Evolutionary conservation across 2,797 vertebrate genomes (phyloP).

Genomic region (Pseudotriccus pelzelni): DNA sequence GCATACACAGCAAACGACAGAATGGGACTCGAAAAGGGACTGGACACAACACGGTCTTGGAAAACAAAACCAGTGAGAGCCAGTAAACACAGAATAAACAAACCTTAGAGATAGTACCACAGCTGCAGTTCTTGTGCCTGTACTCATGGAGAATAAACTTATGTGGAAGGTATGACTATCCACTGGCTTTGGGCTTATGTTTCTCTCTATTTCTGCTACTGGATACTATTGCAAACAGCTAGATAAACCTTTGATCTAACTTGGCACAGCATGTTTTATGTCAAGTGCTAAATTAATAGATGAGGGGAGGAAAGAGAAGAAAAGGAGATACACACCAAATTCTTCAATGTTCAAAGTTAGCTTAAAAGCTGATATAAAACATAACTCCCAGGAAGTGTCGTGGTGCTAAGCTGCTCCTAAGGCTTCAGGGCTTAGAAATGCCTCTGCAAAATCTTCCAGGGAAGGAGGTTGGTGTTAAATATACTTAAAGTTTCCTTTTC

Average conservation of each 20-base stretch:
- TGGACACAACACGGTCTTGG: background rate
- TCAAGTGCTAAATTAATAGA: background rate
- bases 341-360: background rate
- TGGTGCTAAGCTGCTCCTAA: background rate
- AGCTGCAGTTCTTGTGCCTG: background rate
- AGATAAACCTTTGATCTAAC: background rate
- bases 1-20: background rate
- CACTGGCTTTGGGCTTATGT: background rate
- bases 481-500: background rate
- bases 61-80: background rate
- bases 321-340: background rate
- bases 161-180: background rate
- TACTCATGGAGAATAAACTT: background rate
- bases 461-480: background rate
- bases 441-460: background rate
- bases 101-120: background rate
- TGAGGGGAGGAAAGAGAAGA: background rate
- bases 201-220: background rate
- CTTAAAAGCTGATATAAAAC: background rate
- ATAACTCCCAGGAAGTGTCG: accelerated
- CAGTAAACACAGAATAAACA: background rate
- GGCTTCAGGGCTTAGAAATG: background rate
- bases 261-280: background rate
- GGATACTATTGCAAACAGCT: background rate
- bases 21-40: background rate